phyloP scores from a whole-genome alignment of 2,113 vertebrate species.

The Ptilonorhynchus violaceus region DNA sequence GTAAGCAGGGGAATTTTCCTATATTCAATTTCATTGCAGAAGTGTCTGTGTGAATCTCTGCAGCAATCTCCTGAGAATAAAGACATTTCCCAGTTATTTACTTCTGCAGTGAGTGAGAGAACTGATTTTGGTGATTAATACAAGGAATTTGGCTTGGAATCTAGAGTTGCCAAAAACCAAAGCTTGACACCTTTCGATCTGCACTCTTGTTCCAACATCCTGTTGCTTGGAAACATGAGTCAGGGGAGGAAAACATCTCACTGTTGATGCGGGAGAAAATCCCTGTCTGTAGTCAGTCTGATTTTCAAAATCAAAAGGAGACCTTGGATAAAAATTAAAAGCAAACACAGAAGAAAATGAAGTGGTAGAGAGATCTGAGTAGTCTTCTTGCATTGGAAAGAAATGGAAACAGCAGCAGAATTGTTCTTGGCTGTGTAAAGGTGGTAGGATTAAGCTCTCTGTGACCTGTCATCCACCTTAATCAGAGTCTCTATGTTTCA shows the following conservation, averaged over 20 bases:
- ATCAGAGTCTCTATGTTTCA: background rate
- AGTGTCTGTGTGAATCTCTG: background rate
- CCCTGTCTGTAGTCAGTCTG: background rate
- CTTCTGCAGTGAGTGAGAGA: background rate
- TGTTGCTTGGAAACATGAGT: conserved; percentile 35
- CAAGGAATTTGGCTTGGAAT: background rate
- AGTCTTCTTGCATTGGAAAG: background rate
- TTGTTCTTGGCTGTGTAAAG: background rate
- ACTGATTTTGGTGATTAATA: background rate
- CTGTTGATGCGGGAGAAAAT: background rate
- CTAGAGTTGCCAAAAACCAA: background rate
- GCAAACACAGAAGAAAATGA: background rate
- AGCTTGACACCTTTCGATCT: background rate
- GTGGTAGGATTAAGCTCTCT: background rate
- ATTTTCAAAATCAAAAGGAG: background rate
- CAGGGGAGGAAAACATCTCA: background rate
- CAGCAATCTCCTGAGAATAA: background rate
- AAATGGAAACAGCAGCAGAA: background rate
- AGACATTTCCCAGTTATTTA: background rate
- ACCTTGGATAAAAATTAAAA: background rate
- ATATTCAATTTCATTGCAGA: background rate
- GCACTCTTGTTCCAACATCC: background rate
- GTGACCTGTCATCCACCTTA: background rate
- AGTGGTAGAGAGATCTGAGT: background rate
- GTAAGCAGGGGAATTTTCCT: background rate